Evolutionary conservation across 2,113 vertebrate genomes (phyloP), one percentile per base, ranked within the genome.

Genomic region (Oxyura jamaicensis): DNA sequence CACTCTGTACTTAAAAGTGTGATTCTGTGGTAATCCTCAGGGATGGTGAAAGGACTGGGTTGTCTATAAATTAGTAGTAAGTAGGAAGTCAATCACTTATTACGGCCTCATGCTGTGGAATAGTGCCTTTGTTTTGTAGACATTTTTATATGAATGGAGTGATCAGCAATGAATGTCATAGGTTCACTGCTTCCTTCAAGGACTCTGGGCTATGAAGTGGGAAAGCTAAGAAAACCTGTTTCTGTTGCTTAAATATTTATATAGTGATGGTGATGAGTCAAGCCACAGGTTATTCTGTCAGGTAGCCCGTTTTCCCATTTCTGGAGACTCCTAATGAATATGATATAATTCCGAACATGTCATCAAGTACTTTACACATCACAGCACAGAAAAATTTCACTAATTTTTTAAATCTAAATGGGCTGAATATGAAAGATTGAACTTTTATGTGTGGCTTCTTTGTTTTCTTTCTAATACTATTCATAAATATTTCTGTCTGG

Each of bases 401-500:
- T 46, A 22, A 36, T 21, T 82, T 85, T 21, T 33, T 39, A 50
- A 28, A 53, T 33, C 52, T 39, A 53, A 88, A 75, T 20, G 48
- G 58, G 33, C 23, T 68, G 48, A 36, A 75, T 65, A 88, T 28
- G 41, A 93, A 76, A 75, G 56, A 52, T 62, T 46, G 17, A 71
- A 52, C 68, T 85, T 31, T 56, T 83, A 4, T 55, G 14, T 39
- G 42, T 65, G 68, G 36, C 46, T 71, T 36, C 59, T 87, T 72
- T 86, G 42, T n/a, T 81, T 94, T 60, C 39, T 76, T 97, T 76
- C 39, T 83, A 58, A 13, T 67, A 31, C 89, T 94, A 53, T 66
- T 20, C 33, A 55, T 35, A 74, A 88, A 60, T 94, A 69, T 69
- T 94, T 96, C 77, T 66, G 16, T 55, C 39, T 73, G 75, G 22